Evolutionary conservation across 2,113 vertebrate genomes (phyloP), one percentile per base, ranked within the genome.

Genomic region (Centropus bengalensis): DNA sequence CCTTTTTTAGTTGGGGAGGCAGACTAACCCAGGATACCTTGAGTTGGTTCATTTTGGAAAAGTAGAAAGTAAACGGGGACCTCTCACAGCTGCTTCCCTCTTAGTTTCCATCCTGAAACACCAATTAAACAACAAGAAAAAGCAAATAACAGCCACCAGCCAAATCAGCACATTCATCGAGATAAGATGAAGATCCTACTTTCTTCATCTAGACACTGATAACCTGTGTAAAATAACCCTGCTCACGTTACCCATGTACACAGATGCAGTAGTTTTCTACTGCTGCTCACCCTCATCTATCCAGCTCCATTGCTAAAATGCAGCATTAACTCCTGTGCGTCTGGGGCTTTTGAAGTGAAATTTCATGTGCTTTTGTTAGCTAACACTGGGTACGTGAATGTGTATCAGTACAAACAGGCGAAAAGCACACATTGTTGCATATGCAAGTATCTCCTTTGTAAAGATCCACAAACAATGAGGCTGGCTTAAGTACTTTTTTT

Each of bases 321-420:
- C 40, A 81, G 52, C 74, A n/a, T 32, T 54, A 44, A 36, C 59
- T 42, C 22, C 23, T 55, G 49, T 10, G 30, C 54, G 36, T 15
- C 33, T 76, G 45, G 26, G 49, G 40, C n/a, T 44, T 80, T 15
- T 23, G 44, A 73, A 45, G 22, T 51, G 6, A 56, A 36, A 4
- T 14, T 26, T 7, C 6, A 5, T 1, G 0, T 11, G 22, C 16
- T 69, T 70, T 6, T 7, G 10, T 54, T 45, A 49, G 21, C 14
- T 30, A 63, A 44, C 38, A 21, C 2, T 24, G 18, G 16, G 9
- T 27, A 42, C 7, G 1, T 1, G 5, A 49, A 54, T 0, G 1
- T 20, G 22, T 28, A 13, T 58, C 30, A 51, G 14, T 20, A 11
- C 21, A 70, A 62, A 56, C 0, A 62, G 38, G 68, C 20, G 58